Conservation (phyloP, 2,888 invertebrate species). For the Euplexia lucipara region DNA sequence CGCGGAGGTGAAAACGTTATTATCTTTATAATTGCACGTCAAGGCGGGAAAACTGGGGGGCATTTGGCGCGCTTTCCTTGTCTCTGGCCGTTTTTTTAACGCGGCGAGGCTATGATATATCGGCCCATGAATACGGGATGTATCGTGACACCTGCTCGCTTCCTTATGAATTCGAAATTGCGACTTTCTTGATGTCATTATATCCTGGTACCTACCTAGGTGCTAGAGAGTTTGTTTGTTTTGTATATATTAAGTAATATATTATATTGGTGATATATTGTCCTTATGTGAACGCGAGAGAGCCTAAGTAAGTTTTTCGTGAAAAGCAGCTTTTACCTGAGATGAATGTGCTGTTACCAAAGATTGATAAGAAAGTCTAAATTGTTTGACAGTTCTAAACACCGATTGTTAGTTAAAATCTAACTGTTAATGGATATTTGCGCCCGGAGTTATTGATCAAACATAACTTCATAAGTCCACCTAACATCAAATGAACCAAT, state of each 20-base stretch:
- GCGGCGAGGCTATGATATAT: constrained; percentile 85
- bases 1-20: constrained; percentile 89
- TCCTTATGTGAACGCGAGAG: constrained; percentile 50
- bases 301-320: constrained; percentile 22
- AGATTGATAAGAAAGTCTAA: background rate
- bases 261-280: constrained; percentile 41
- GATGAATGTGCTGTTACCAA: constrained; percentile 6
- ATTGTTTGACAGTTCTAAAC: constrained; percentile 34
- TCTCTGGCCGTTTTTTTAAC: constrained; percentile 76
- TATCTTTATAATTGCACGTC: constrained; percentile 91
- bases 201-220: constrained; percentile 69
- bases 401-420: background rate
- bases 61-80: constrained; percentile 75
- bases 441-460: constrained; percentile 44
- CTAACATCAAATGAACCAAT: constrained; percentile 63
- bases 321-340: constrained; percentile 18
- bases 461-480: constrained; percentile 49
- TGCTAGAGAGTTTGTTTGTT: constrained; percentile 56
- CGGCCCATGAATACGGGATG: constrained; percentile 90
- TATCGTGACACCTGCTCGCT: constrained; percentile 86
- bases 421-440: constrained; percentile 32
- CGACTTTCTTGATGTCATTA: constrained; percentile 81
- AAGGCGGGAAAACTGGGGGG: constrained; percentile 82
- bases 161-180: constrained; percentile 88
- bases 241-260: constrained; percentile 55